Conservation (phyloP, 2,888 invertebrate species). For the Drosophila crucigera region DNA sequence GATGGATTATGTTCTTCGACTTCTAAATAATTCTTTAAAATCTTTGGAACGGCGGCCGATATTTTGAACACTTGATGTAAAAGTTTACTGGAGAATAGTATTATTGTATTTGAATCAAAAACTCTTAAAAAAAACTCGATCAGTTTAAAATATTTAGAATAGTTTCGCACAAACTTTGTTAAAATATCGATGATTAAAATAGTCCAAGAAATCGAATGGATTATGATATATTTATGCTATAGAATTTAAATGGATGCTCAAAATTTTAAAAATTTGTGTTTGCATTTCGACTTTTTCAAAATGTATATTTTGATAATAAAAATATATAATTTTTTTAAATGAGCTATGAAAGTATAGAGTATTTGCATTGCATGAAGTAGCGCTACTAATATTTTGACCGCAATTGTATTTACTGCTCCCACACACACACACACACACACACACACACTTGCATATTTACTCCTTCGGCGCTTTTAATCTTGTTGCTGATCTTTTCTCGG, state of each 20-base stretch:
- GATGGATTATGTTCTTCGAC: background rate
- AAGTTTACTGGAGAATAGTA: too few relatives aligned
- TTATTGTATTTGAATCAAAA: background rate
- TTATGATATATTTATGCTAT: background rate
- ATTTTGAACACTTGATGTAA: background rate
- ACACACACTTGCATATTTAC: slow-evolving; percentile 4
- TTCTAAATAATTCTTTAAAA: background rate
- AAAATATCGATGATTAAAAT: background rate
- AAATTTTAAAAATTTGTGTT: too few relatives aligned
- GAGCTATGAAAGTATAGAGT: background rate
- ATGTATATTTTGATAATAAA: background rate
- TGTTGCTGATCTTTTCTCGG: slow-evolving; percentile 57
- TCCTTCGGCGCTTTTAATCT: slow-evolving; percentile 62
- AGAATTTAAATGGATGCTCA: too few relatives aligned
- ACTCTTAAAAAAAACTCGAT: background rate
- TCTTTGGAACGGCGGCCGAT: background rate
- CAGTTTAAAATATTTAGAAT: background rate
- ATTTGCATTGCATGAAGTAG: background rate
- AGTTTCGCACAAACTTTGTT: background rate
- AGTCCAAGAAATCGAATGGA: background rate
- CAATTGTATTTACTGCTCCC: background rate
- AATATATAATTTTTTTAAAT: background rate
- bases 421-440: slow-evolving; percentile 13
- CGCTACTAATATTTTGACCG: background rate
- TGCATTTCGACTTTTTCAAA: background rate